Evolutionary conservation across 2,113 vertebrate genomes (phyloP), one percentile per base, ranked within the genome.

Genomic region (Penelope pileata): DNA sequence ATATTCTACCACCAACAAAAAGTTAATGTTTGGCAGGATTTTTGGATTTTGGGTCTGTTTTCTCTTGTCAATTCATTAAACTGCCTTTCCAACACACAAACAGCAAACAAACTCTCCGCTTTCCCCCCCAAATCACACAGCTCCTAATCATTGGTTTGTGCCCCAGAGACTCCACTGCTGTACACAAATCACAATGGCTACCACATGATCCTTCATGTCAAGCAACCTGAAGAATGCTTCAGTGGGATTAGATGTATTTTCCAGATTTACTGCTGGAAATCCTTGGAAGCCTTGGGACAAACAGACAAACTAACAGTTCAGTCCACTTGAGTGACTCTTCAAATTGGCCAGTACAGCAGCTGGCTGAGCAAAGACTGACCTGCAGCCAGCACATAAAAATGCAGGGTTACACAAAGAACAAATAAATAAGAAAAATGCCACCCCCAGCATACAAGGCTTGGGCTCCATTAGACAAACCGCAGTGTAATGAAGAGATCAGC

Each of bases 1-100:
- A 83, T 92, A 94, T 94, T 93, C 86, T 96, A 89, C 67, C 9
- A 0, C 84, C 92, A 94, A 96, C 85, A 96, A 47, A 40, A 97
- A 68, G 56, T 84, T 93, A 93, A 75, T 78, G 72, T 96, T 90
- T 90, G 83, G 69, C 83, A 90, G 83, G 66, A 74, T 86, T 93
- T 92, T 74, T 63, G 73, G 86, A 84, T 93, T 88, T 90, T 38
- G 64, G 56, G 88, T 68, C 86, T 69, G 50, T 91, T 94, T 94
- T 89, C 69, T 93, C 68, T 72, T 76, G 75, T 69, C 64, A 93
- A 56, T 84, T 92, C 72, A 85, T 94, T 86, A 95, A 92, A 91
- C 77, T 73, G 69, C 58, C 77, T 86, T 67, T 67, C 66, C 67
- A 93, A 60, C 63, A 34, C 86, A 93, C 88, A 88, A 94, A 96